phyloP scores from a whole-genome alignment of 2,888 invertebrate genomes.

The Pollenia griseotomentosa region DNA sequence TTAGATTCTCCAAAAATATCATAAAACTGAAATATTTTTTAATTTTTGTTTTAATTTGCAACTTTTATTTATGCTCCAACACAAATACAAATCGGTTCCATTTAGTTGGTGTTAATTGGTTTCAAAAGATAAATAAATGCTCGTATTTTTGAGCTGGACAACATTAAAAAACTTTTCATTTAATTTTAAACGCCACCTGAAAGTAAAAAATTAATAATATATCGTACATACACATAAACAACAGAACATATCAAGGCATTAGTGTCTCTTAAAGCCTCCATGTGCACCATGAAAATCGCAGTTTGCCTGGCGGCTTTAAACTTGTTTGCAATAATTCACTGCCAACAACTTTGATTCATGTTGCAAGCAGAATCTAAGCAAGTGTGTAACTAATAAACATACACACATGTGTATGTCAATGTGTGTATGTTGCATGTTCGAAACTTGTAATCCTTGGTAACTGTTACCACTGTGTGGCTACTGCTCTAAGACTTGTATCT shows the following conservation, averaged over 20 bases:
- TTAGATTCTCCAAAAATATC: not conserved
- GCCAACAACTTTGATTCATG: conserved; percentile 77
- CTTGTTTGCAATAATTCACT: conserved; percentile 84
- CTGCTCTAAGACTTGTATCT: conserved; percentile 33
- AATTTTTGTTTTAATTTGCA: not conserved
- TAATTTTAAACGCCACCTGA: conserved; percentile 32
- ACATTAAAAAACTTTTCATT: conserved; percentile 7
- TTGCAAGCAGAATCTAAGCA: conserved; percentile 48
- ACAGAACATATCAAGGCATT: conserved; percentile 23
- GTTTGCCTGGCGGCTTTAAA: conserved; percentile 82
- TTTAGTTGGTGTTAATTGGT: conserved; percentile 83
- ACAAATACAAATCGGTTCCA: conserved; percentile 79
- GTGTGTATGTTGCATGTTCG: conserved; percentile 31
- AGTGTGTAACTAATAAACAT: conserved; percentile 16
- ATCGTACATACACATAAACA: not conserved
- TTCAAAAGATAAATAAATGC: conserved; percentile 70
- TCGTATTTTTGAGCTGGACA: conserved; percentile 12
- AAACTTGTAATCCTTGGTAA: conserved; percentile 72
- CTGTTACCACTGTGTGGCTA: conserved; percentile 51
- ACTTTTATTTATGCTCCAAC: conserved; percentile 29
- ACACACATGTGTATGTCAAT: not conserved
- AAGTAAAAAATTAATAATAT: conserved; percentile 15
- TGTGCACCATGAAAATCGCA: conserved; percentile 20
- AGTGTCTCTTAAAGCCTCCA: conserved; percentile 11
- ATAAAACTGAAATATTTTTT: not conserved